These are phyloP conservation scores for Hypolimnas misippus DNA, from an alignment of 2,888 invertebrate genomes.

Conservation along the genomic window DNA sequence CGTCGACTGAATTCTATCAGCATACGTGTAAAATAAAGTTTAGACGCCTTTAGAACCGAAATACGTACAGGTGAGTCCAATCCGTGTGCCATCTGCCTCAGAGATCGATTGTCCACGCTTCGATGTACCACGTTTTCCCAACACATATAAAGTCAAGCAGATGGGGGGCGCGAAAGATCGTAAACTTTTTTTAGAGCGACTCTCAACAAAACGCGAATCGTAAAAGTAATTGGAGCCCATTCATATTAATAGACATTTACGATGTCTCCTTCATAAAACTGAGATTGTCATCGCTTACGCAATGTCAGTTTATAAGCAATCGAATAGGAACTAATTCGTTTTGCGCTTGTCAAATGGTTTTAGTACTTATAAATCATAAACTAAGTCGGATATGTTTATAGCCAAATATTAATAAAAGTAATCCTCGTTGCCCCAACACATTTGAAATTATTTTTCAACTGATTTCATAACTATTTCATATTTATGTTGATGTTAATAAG, in stretches of 20 bases:
- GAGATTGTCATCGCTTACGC: slow-evolving; percentile 81
- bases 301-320: slow-evolving; percentile 64
- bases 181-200: slow-evolving; percentile 80
- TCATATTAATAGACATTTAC: slow-evolving; percentile 85
- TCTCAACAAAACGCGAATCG: slow-evolving; percentile 81
- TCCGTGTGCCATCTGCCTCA: slow-evolving; percentile 68
- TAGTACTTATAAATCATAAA: slow-evolving; percentile 67
- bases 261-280: slow-evolving; percentile 79
- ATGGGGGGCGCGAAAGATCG: slow-evolving; percentile 72
- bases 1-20: not conserved
- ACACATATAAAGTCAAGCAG: slow-evolving; percentile 67
- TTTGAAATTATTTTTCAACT: not conserved
- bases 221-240: slow-evolving; percentile 84
- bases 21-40: not conserved
- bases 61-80: slow-evolving; percentile 46
- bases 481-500: slow-evolving; percentile 4
- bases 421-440: not conserved
- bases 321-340: slow-evolving; percentile 67
- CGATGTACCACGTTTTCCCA: slow-evolving; percentile 45
- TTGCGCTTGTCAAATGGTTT: slow-evolving; percentile 69
- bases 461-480: slow-evolving; percentile 3
- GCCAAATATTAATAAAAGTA: slow-evolving; percentile 7
- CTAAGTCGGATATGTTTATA: slow-evolving; percentile 56
- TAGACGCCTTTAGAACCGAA: slow-evolving; percentile 10
- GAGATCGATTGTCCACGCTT: slow-evolving; percentile 58